Conservation (phyloP, 2,113 vertebrate species). For the Argyrosomus japonicus region DNA sequence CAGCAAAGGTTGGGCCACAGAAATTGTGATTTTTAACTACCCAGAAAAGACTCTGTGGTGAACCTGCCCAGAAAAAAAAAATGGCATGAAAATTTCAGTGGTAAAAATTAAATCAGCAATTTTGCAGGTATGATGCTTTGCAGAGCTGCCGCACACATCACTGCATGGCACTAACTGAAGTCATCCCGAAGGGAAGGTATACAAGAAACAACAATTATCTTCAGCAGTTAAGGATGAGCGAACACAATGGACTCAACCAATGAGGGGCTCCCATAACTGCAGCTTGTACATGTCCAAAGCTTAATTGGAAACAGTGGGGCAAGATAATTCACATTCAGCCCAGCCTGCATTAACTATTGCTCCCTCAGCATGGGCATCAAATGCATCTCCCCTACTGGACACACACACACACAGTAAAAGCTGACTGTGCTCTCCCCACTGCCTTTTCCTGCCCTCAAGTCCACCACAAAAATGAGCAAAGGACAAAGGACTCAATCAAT, state of each 20-base stretch:
- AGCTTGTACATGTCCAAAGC: slow-evolving; percentile 79
- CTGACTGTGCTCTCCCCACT: slow-evolving; percentile 28
- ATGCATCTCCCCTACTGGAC: slow-evolving; percentile 37
- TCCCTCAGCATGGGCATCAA: slow-evolving; percentile 71
- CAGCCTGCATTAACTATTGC: slow-evolving; percentile 69
- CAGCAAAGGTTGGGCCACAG: slow-evolving; percentile 32
- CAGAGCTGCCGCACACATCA: slow-evolving; percentile 40
- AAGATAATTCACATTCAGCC: slow-evolving; percentile 80
- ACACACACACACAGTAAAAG: slow-evolving; percentile 32
- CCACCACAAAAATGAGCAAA: slow-evolving; percentile 51
- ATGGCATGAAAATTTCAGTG: slow-evolving; percentile 27
- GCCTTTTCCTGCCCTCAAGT: slow-evolving; percentile 39
- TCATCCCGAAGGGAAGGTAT: slow-evolving; percentile 64
- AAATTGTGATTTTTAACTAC: slow-evolving; percentile 37
- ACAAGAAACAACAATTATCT: slow-evolving; percentile 80
- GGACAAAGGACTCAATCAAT: slow-evolving; percentile 59
- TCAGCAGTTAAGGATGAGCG: slow-evolving; percentile 77
- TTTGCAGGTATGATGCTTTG: slow-evolving; percentile 35
- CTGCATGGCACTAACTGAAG: slow-evolving; percentile 39
- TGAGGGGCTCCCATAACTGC: slow-evolving; percentile 74
- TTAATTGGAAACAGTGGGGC: slow-evolving; percentile 84
- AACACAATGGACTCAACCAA: slow-evolving; percentile 76
- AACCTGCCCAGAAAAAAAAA: slow-evolving; percentile 32
- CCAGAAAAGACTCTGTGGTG: slow-evolving; percentile 20
- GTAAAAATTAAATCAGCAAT: slow-evolving; percentile 55